Percentiles rank a stretch among this genome's conserved stretches.
These are phyloP conservation scores for Phalacrocorax aristotelis DNA, from an alignment of 2,113 vertebrate species.

Conservation along the genomic window DNA sequence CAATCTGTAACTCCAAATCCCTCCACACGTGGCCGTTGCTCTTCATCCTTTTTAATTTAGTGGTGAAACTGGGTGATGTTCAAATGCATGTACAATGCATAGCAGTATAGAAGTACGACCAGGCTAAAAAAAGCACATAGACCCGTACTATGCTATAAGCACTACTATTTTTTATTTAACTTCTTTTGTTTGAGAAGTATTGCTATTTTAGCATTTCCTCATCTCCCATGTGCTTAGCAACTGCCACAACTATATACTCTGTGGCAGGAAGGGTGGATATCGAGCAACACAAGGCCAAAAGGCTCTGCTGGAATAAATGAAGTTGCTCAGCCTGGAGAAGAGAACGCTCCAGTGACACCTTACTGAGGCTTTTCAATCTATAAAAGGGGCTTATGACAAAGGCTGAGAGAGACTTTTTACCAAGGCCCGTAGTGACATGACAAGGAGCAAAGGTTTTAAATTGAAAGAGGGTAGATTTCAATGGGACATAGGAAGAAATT, in stretches of 20 bases:
- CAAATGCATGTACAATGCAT: neutral
- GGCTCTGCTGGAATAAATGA: neutral
- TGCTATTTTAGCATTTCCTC: slow-evolving; percentile 54
- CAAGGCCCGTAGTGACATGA: neutral
- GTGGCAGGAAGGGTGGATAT: slow-evolving; percentile 32
- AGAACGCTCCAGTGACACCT: neutral
- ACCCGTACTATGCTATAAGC: neutral
- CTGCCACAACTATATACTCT: neutral
- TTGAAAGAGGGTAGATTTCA: neutral
- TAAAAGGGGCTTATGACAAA: neutral
- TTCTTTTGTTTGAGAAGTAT: neutral
- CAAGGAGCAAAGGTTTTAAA: neutral
- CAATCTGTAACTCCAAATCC: neutral
- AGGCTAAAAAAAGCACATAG: neutral
- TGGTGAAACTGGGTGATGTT: neutral
- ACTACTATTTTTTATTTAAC: neutral
- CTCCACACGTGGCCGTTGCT: neutral
- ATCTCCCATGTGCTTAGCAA: neutral
- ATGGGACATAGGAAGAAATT: neutral
- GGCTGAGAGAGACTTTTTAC: neutral
- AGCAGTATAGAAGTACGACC: neutral
- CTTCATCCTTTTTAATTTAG: neutral
- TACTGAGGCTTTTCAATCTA: neutral
- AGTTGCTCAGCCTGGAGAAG: neutral
- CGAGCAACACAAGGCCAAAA: neutral